phyloP scores from a whole-genome alignment of 2,888 invertebrate species.

The Acrobasis suavella region DNA sequence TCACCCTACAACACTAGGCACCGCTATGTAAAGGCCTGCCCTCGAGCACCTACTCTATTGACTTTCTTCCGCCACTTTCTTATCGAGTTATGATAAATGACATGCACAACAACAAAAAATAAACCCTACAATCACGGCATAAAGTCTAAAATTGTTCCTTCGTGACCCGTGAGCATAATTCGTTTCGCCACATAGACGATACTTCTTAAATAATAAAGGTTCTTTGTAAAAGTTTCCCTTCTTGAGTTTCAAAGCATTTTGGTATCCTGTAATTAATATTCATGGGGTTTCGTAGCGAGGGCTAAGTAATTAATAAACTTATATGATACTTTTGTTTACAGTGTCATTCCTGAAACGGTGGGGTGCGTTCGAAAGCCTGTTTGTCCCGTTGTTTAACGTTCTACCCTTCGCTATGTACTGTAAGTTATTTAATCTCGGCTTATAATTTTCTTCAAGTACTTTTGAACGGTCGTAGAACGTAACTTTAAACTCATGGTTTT shows the following conservation, averaged over 20 bases:
- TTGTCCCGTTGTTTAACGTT: conserved; percentile 30
- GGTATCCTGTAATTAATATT: conserved; percentile 82
- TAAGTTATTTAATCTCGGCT: conserved; percentile 22
- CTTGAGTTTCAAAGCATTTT: conserved; percentile 81
- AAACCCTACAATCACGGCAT: conserved; percentile 39
- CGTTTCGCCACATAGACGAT: conserved; percentile 73
- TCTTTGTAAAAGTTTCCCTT: conserved; percentile 83
- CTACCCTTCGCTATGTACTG: conserved; percentile 26
- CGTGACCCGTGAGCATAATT: conserved; percentile 59
- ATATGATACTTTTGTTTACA: conserved; percentile 83
- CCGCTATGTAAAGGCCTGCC: conserved; percentile 66
- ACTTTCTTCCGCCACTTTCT: conserved; percentile 81
- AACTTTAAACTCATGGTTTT: not conserved
- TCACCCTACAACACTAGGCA: conserved; percentile 39
- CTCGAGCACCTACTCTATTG: conserved; percentile 78
- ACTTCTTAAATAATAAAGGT: conserved; percentile 82
- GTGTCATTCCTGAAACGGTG: conserved; percentile 73
- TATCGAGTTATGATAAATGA: conserved; percentile 78
- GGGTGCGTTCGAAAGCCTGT: conserved; percentile 48
- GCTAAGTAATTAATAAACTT: conserved; percentile 82
- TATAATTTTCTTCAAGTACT: conserved; percentile 17
- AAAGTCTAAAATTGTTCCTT: conserved; percentile 46
- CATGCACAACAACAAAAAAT: conserved; percentile 39
- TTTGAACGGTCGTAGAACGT: not conserved
- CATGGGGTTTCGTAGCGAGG: conserved; percentile 79